phyloP scores from a whole-genome alignment of 2,797 vertebrate genomes.

The Dendrocincla fuliginosa region DNA sequence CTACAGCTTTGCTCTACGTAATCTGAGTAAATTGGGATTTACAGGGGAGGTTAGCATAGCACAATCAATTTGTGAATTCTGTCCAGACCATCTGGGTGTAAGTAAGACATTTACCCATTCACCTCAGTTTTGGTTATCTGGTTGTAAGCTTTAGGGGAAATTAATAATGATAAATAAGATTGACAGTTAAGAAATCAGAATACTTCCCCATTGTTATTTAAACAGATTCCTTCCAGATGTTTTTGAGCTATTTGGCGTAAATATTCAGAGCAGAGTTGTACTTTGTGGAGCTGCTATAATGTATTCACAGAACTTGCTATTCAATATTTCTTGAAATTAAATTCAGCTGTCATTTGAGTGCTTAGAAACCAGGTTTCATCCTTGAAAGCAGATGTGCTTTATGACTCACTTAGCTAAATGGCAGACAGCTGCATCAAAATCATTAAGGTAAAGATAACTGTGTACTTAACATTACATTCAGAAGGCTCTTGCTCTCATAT shows the following conservation, averaged over 20 bases:
- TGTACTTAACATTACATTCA: slow-evolving; percentile 30
- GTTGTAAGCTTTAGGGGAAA: neutral
- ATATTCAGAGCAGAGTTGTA: neutral
- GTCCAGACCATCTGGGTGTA: neutral
- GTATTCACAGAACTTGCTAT: neutral
- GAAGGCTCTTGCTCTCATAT: neutral
- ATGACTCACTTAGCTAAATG: neutral
- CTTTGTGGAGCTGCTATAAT: neutral
- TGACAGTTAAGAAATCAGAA: neutral
- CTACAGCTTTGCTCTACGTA: neutral
- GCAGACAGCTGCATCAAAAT: neutral
- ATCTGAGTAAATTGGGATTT: neutral
- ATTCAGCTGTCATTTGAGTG: neutral
- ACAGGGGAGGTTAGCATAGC: neutral
- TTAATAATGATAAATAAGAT: neutral
- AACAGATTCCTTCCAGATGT: neutral
- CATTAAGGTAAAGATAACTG: neutral
- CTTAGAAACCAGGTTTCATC: neutral
- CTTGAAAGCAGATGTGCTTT: neutral
- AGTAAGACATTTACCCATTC: neutral
- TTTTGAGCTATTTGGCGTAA: neutral
- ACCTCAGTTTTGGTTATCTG: neutral
- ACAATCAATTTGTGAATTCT: neutral
- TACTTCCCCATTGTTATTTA: neutral
- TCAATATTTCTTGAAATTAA: neutral